phyloP scores from a whole-genome alignment of 2,888 invertebrate genomes.

The Allophyes oxyacanthae region DNA sequence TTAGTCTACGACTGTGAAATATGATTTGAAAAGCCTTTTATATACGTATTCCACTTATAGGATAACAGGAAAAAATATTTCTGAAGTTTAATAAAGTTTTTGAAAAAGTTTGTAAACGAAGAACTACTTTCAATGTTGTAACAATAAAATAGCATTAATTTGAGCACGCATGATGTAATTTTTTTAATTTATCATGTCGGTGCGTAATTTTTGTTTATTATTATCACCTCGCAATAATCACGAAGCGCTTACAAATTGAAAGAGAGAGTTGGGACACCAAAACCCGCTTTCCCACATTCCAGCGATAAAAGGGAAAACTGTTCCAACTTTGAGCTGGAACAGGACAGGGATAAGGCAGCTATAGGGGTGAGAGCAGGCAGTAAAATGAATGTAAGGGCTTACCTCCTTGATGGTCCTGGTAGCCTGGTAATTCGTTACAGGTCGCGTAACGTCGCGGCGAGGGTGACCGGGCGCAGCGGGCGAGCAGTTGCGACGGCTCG shows the following conservation, averaged over 20 bases:
- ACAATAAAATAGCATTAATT: not conserved
- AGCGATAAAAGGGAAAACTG: slow-evolving; percentile 86
- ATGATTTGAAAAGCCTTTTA: not conserved
- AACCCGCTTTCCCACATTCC: slow-evolving; percentile 88
- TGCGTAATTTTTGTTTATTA: slow-evolving; percentile 37
- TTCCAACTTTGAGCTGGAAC: slow-evolving; percentile 68
- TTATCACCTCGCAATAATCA: slow-evolving; percentile 66
- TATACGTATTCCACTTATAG: not conserved
- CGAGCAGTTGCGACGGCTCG: slow-evolving; percentile 79
- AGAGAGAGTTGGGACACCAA: slow-evolving; percentile 86
- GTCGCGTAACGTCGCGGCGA: slow-evolving; percentile 79
- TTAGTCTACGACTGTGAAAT: slow-evolving; percentile 1
- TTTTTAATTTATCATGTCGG: slow-evolving; percentile 9
- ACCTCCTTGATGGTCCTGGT: slow-evolving; percentile 79
- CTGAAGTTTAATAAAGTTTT: slow-evolving; percentile 4
- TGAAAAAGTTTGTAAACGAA: slow-evolving; percentile 4
- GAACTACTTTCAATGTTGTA: too few relatives aligned
- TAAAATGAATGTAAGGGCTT: slow-evolving; percentile 81
- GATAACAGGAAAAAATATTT: not conserved
- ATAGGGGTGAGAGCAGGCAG: slow-evolving; percentile 70
- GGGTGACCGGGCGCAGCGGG: slow-evolving; percentile 69
- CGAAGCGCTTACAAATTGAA: slow-evolving; percentile 82
- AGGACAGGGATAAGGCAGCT: slow-evolving; percentile 67
- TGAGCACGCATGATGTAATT: too few relatives aligned
- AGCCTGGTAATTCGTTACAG: slow-evolving; percentile 87